These are phyloP conservation scores for Mythimna vitellina DNA, from an alignment of 2,888 invertebrate genomes.

Conservation along the genomic window DNA sequence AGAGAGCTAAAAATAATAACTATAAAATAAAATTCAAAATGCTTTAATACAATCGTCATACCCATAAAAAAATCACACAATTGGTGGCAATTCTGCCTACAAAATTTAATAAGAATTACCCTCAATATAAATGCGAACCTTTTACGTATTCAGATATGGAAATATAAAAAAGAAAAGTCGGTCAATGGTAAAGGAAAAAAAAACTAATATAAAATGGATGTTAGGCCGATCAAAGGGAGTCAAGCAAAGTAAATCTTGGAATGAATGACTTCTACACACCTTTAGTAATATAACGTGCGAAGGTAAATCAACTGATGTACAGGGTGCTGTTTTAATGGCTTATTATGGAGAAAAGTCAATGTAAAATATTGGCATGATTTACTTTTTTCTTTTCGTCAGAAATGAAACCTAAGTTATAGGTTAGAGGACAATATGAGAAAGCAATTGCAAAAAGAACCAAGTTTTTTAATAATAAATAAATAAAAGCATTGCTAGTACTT, in stretches of 20 bases:
- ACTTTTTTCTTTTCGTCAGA: no score
- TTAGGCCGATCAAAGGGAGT: constrained; percentile 44
- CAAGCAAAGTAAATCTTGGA: constrained; percentile 54
- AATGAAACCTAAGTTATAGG: no score
- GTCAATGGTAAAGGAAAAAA: constrained; percentile 43
- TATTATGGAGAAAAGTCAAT: background rate
- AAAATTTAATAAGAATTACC: constrained; percentile 49
- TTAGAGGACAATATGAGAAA: no score
- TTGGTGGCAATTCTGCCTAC: background rate
- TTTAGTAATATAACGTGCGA: constrained; percentile 39
- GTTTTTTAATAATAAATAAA: no score
- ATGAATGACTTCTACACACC: constrained; percentile 57
- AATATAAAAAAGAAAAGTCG: constrained; percentile 51
- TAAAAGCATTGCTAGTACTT: no score
- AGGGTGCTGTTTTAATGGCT: constrained; percentile 17
- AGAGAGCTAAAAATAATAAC: no score
- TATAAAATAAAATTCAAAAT: background rate
- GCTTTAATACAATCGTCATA: background rate
- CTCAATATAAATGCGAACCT: constrained; percentile 48
- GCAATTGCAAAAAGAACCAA: no score
- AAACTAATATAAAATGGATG: constrained; percentile 61
- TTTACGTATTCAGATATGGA: constrained; percentile 58
- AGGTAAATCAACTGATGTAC: constrained; percentile 51
- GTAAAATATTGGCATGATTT: no score
- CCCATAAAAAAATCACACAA: constrained; percentile 9